phyloP scores from a whole-genome alignment of 37 sponge, comb jelly and placozoan genomes.

The Hexactinellida sp. region DNA sequence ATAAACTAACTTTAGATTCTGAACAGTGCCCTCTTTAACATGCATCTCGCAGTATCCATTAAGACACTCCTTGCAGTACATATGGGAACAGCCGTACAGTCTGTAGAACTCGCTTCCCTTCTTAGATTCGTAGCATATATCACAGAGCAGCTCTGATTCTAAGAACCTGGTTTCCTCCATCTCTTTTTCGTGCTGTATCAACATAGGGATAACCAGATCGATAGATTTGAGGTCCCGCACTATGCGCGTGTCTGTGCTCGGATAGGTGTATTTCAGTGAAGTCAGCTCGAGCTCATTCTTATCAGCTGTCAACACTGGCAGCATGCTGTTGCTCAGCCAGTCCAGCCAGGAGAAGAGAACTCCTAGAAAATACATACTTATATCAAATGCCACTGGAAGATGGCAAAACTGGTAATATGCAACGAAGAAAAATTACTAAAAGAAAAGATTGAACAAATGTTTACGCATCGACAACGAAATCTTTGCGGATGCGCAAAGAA shows the following conservation, averaged over 20 bases:
- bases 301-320: not conserved
- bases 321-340: not conserved
- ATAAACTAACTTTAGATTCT: constrained; percentile 16
- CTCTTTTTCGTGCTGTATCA: not conserved
- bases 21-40: constrained; percentile 24
- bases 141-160: not conserved
- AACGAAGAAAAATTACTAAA: too few species aligned
- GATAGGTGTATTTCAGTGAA: not conserved
- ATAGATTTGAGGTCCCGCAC: not conserved
- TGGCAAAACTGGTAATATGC: too few species aligned
- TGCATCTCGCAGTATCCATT: constrained; percentile 12
- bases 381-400: too few species aligned
- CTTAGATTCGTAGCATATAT: constrained; percentile 21
- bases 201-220: not conserved
- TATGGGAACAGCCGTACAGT: constrained; percentile 12
- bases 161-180: not conserved
- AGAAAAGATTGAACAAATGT: too few species aligned
- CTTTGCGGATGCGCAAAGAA: too few species aligned
- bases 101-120: constrained; percentile 18
- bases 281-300: not conserved
- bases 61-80: constrained; percentile 11
- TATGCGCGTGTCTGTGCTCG: not conserved
- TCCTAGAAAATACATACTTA: not conserved
- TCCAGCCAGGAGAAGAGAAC: constrained; percentile 13
- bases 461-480: too few species aligned